Evolutionary conservation across 2,888 invertebrate species (phyloP).

Genomic region (Mayetiola destructor): DNA sequence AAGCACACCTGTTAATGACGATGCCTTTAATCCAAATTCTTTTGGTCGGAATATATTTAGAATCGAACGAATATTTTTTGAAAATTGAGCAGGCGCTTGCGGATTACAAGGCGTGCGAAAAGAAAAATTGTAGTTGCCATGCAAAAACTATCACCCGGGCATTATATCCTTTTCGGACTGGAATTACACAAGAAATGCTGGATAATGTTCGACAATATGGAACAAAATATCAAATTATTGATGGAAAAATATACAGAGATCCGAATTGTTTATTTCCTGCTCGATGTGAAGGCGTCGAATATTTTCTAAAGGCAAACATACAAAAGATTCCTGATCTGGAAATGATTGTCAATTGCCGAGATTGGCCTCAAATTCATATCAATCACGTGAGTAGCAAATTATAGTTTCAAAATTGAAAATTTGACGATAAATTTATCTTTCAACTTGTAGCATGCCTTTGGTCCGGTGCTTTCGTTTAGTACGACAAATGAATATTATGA

Average conservation of each 20-base stretch:
- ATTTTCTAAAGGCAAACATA: constrained; percentile 61
- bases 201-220: constrained; percentile 41
- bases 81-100: constrained; percentile 39
- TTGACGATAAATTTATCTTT: constrained; percentile 20
- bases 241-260: constrained; percentile 66
- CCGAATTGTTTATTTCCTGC: constrained; percentile 82
- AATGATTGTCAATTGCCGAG: constrained; percentile 74
- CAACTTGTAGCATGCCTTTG: constrained; percentile 25
- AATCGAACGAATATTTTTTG: constrained; percentile 28
- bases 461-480: constrained; percentile 92
- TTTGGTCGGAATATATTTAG: constrained; percentile 20
- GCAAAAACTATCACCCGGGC: constrained; percentile 49
- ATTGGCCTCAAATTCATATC: constrained; percentile 76
- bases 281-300: constrained; percentile 79
- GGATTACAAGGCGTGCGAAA: constrained; percentile 42
- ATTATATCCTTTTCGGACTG: constrained; percentile 51
- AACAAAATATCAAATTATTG: constrained; percentile 69
- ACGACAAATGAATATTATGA: constrained; percentile 71
- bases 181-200: constrained; percentile 54
- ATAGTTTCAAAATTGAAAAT: too few species aligned
- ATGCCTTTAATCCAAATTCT: not conserved
- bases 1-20: not conserved
- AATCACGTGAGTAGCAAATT: constrained; percentile 46
- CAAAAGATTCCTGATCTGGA: constrained; percentile 66
- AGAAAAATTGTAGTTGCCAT: constrained; percentile 48